Base-by-base conservation (phyloP, 2,113 vertebrate species). In the Lota lota region DNA sequence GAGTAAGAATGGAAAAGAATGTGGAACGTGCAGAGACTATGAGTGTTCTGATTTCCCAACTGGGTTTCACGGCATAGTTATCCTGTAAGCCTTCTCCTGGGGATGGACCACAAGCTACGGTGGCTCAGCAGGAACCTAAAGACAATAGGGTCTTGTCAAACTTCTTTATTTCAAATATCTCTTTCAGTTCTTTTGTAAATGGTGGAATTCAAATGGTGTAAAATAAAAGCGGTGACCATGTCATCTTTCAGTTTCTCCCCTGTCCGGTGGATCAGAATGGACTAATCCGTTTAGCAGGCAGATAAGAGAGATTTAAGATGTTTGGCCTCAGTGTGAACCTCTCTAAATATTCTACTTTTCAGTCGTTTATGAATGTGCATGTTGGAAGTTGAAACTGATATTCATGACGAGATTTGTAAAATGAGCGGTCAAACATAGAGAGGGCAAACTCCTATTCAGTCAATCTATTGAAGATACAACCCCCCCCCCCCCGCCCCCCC, bases 241-340 rank as follows among this genome's bases (percentile, higher is more conserved):
- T 75, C 72, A 67, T 81, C 53, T 87, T 81, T 70, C 64, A 75
- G 77, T 70, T 79, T 62, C 73, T 69, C 56, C 73, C 79, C 74
- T 79, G 76, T 67, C 71, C 51, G 63, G 75, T 76, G 76, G 80
- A 81, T 85, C 73, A 86, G n/a, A 77, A 78, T 80, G 78, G 76
- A 80, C 83, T 74, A 80, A 87, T 85, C 85, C 78, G 68, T 74
- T 82, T 80, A 85, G 82, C 83, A 69, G 66, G 36, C 74, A 87
- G 81, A 79, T 89, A 86, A 89, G 66, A 82, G 79, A 75, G 72
- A 79, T 77, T 88, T 80, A 83, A 82, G 80, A 86, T 79, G 77
- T 87, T 74, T 80, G 78, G 67, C 82, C 62, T 82, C 67, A n/a
- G 53, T 61, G 47, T 80, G 72, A 54, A 66, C 58, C 77, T 69